Percentiles rank a stretch among this genome's conserved stretches.
These are phyloP conservation scores for Catharus fuscescens DNA, from an alignment of 2,113 vertebrate species.

Conservation along the genomic window DNA sequence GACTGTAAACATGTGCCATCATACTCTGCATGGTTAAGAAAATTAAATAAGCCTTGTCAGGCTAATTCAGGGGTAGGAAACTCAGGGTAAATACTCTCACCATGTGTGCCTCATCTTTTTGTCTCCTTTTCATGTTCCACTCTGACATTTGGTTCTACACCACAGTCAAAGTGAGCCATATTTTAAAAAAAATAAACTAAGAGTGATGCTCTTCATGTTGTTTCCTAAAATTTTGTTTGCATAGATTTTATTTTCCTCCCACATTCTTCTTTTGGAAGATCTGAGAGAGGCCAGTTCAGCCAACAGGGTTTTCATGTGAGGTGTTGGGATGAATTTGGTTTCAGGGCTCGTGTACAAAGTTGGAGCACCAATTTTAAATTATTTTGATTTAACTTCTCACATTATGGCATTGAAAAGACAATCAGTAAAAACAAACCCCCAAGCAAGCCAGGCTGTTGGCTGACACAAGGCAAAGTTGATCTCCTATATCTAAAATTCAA, in stretches of 20 bases:
- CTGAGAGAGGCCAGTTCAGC: not conserved
- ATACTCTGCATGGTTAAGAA: not conserved
- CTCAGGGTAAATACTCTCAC: not conserved
- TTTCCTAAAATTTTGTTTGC: not conserved
- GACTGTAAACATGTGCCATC: not conserved
- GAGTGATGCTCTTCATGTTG: not conserved
- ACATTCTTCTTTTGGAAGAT: not conserved
- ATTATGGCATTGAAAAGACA: not conserved
- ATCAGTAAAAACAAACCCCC: not conserved
- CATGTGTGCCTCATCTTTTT: not conserved
- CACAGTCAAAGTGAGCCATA: not conserved
- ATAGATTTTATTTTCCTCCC: rapidly evolving
- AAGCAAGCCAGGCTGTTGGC: not conserved
- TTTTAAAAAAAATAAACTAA: not conserved
- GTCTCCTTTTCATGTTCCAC: not conserved
- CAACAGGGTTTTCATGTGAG: not conserved
- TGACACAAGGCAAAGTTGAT: not conserved
- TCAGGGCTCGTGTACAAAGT: not conserved
- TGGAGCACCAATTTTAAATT: not conserved
- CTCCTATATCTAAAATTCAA: not conserved
- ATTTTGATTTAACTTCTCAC: not conserved
- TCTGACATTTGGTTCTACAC: not conserved
- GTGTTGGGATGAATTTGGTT: not conserved
- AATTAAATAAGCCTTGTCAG: not conserved
- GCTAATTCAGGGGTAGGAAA: not conserved